Evolutionary conservation across 2,113 vertebrate genomes (phyloP).

Genomic region (Aix galericulata): DNA sequence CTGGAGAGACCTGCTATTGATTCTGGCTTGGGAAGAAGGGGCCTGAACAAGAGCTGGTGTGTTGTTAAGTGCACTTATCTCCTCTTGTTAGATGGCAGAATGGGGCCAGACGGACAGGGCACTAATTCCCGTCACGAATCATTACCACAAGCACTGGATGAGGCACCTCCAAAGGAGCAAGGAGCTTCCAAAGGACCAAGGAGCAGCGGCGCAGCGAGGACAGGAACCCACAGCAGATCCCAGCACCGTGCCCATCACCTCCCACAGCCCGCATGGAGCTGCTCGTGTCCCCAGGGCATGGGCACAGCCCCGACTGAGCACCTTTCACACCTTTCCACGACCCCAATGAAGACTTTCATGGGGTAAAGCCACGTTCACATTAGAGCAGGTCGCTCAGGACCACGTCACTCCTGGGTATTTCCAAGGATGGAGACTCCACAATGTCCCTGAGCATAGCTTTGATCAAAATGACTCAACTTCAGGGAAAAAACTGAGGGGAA

Average conservation of each 20-base stretch:
- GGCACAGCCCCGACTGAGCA: neutral
- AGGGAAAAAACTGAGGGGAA: neutral
- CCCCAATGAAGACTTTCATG: neutral
- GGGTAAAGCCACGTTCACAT: neutral
- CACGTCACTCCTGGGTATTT: neutral
- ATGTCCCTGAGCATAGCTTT: neutral
- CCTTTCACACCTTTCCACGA: neutral
- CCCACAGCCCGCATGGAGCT: neutral
- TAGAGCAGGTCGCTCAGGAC: neutral
- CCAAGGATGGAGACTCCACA: neutral
- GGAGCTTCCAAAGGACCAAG: neutral
- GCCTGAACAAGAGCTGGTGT: slow-evolving; percentile 11
- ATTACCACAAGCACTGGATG: neutral
- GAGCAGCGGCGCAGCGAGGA: neutral
- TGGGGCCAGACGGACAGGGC: neutral
- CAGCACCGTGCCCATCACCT: neutral
- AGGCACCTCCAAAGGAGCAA: neutral
- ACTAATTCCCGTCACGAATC: slow-evolving; percentile 19
- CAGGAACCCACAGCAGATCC: neutral
- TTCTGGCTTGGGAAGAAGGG: slow-evolving; percentile 53
- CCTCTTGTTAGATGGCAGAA: slow-evolving; percentile 1
- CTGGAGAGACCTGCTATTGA: slow-evolving; percentile 42
- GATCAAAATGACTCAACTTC: neutral
- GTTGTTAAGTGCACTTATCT: slow-evolving; percentile 31
- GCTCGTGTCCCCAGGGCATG: too few species aligned